Conservation (phyloP, 2,888 invertebrate genomes). For the Lagria hirta region DNA sequence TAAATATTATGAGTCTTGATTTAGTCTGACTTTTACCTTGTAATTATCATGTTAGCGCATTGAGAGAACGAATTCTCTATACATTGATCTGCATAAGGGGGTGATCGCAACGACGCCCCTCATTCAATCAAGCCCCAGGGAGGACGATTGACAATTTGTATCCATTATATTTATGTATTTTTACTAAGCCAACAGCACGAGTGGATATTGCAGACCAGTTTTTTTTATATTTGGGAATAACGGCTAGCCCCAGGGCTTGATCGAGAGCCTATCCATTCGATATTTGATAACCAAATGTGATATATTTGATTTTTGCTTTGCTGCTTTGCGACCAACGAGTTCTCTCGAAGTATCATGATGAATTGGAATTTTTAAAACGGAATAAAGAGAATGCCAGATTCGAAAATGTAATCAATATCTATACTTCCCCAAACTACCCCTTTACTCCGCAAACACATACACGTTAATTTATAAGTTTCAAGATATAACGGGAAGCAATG, state of each 20-base stretch:
- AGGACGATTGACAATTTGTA: slow-evolving; percentile 52
- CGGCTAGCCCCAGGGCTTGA: slow-evolving; percentile 46
- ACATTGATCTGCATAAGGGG: slow-evolving; percentile 27
- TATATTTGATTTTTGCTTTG: slow-evolving; percentile 47
- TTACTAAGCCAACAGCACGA: slow-evolving; percentile 47
- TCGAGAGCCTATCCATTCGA: slow-evolving; percentile 46
- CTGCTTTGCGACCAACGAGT: slow-evolving; percentile 38
- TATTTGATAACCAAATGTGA: slow-evolving; percentile 49
- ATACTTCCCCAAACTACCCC: slow-evolving; percentile 22
- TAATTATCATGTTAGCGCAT: slow-evolving; percentile 43
- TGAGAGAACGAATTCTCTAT: slow-evolving; percentile 14
- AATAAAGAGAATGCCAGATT: slow-evolving; percentile 40
- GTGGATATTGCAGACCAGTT: slow-evolving; percentile 40
- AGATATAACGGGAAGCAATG: slow-evolving; percentile 28
- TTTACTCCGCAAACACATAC: slow-evolving; percentile 20
- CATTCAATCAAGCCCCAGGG: slow-evolving; percentile 50
- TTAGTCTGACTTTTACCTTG: too few species aligned
- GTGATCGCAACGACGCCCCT: slow-evolving; percentile 35
- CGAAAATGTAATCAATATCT: slow-evolving; percentile 38
- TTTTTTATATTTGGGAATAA: slow-evolving; percentile 47
- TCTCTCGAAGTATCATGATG: slow-evolving; percentile 35
- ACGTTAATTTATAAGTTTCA: slow-evolving; percentile 33
- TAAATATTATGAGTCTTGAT: too few species aligned
- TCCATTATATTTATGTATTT: slow-evolving; percentile 54
- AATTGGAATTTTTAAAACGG: slow-evolving; percentile 40